phyloP scores from a whole-genome alignment of 2,797 vertebrate species.

The Moxostoma hubbsi region DNA sequence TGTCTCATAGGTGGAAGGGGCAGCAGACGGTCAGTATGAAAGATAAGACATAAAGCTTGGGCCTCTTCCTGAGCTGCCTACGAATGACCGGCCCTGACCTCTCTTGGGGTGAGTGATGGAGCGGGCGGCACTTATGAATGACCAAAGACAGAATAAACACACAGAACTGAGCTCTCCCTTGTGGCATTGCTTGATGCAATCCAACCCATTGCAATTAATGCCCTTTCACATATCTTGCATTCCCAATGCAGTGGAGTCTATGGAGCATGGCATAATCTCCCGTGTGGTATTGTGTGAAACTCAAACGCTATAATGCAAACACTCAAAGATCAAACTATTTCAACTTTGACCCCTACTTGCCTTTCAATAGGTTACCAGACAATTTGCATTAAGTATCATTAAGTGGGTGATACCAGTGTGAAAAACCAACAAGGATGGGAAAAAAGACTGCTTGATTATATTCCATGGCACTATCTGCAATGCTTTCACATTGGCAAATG shows the following conservation, averaged over 20 bases:
- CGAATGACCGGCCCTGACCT: not conserved
- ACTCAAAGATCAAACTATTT: not conserved
- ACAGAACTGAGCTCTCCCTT: too few species aligned
- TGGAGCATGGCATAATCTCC: not conserved
- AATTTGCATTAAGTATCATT: not conserved
- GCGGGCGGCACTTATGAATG: not conserved
- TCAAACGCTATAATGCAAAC: not conserved
- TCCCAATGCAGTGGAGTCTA: too few species aligned
- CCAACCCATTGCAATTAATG: too few species aligned
- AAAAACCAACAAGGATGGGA: not conserved
- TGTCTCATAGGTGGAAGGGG: not conserved
- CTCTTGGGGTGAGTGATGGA: not conserved
- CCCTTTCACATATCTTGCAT: too few species aligned
- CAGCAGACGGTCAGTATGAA: slow-evolving; percentile 4
- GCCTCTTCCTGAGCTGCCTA: not conserved
- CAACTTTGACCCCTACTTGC: not conserved
- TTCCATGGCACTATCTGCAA: not conserved
- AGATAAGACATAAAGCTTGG: not conserved
- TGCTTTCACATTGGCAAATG: not conserved
- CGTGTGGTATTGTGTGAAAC: not conserved
- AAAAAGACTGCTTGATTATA: not conserved
- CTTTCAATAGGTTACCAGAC: not conserved
- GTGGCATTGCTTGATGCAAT: too few species aligned
- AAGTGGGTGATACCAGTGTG: not conserved
- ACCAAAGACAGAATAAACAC: not conserved